Evolutionary conservation across 2,797 vertebrate species (phyloP).

Genomic region (Phrynocephalus vlangalii): DNA sequence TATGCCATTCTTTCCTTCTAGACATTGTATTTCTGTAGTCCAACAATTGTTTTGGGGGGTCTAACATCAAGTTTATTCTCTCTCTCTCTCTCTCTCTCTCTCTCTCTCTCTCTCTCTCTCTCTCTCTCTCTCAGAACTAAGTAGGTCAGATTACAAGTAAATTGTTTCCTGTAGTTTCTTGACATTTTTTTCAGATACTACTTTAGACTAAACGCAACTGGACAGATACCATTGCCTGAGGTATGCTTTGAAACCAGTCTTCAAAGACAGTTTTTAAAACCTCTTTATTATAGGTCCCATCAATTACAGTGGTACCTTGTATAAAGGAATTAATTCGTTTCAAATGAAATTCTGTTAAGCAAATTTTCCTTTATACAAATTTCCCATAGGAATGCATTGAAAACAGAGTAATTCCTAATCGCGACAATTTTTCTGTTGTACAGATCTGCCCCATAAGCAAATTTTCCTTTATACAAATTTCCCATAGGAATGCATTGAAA

Average conservation of each 20-base stretch:
- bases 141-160: conserved; percentile 62
- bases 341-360: too few species aligned
- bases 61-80: conserved; percentile 30
- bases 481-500: too few species aligned
- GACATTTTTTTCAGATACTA: conserved; percentile 63
- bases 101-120: too few species aligned
- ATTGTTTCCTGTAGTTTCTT: conserved; percentile 60
- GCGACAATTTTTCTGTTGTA: too few species aligned
- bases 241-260: conserved; percentile 67
- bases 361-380: too few species aligned
- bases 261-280: conserved; percentile 52
- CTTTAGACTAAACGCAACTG: conserved; percentile 75
- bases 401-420: too few species aligned
- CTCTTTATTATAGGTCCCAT: conserved; percentile 43
- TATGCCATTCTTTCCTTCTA: background rate
- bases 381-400: too few species aligned
- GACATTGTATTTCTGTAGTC: conserved; percentile 15
- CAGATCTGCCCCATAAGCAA: too few species aligned
- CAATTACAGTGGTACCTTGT: conserved; percentile 20
- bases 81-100: background rate
- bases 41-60: conserved; percentile 36
- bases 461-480: too few species aligned
- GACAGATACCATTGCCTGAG: conserved; percentile 67
- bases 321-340: too few species aligned
- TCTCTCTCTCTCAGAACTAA: background rate